Conservation (phyloP, 2,113 vertebrate species). For the Phyllopteryx taeniolatus region DNA sequence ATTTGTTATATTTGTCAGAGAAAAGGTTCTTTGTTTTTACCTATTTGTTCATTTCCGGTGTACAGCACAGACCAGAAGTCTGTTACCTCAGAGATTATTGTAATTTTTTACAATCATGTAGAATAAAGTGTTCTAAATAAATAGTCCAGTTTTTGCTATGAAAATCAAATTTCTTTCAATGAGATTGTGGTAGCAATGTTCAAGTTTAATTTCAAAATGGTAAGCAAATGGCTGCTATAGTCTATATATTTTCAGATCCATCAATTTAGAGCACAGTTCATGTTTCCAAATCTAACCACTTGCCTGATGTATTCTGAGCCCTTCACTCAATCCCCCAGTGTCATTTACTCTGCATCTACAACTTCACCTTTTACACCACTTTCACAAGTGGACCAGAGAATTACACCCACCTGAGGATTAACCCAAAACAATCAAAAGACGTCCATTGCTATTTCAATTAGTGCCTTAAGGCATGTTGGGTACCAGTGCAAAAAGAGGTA, state of each 20-base stretch:
- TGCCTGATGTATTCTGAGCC: conserved; percentile 25
- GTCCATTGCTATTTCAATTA: conserved; percentile 39
- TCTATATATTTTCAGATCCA: conserved; percentile 30
- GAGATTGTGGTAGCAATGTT: neutral
- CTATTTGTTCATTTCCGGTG: too few species aligned
- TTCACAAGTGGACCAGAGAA: conserved; percentile 45
- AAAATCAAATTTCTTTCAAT: too few species aligned
- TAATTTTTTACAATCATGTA: too few species aligned
- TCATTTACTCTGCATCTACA: conserved; percentile 40
- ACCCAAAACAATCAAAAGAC: conserved; percentile 50
- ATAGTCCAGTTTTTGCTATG: too few species aligned
- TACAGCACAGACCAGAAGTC: too few species aligned
- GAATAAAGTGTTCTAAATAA: too few species aligned
- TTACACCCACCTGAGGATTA: conserved; percentile 43
- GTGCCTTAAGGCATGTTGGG: conserved; percentile 31
- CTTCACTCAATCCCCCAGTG: conserved; percentile 30
- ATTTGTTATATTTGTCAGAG: too few species aligned
- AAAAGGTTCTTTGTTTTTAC: too few species aligned
- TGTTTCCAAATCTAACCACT: conserved; percentile 14
- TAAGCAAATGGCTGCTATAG: neutral
- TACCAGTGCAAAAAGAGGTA: conserved; percentile 28
- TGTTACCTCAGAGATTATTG: too few species aligned
- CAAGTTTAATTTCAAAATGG: neutral
- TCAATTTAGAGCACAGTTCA: conserved; percentile 34
- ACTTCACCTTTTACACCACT: conserved; percentile 43